Percentiles rank a stretch among this genome's conserved stretches.
Conservation (phyloP, 2,797 vertebrate genomes). For the Pteropus rufus region DNA sequence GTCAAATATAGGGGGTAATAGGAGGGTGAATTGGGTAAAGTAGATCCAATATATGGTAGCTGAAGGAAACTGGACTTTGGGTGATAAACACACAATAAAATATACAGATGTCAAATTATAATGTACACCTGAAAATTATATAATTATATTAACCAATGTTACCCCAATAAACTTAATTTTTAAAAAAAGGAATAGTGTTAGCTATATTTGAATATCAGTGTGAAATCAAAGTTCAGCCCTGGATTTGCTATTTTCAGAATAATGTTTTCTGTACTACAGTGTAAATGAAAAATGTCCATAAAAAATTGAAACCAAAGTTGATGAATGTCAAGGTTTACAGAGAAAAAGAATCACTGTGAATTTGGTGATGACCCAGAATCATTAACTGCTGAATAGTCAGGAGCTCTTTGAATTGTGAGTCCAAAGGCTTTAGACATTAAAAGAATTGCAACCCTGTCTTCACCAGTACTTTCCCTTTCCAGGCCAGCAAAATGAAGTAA, state of each 20-base stretch:
- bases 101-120: no score
- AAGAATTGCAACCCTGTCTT: not conserved
- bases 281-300: not conserved
- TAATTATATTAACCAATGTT: no score
- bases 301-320: not conserved
- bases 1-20: no score
- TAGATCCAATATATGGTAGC: no score
- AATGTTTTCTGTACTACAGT: not conserved
- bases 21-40: no score
- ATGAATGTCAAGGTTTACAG: not conserved
- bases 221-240: not conserved
- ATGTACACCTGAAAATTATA: no score
- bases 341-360: not conserved
- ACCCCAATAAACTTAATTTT: no score
- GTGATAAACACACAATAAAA: no score
- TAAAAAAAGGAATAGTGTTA: not conserved
- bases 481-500: not conserved
- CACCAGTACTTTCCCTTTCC: not conserved
- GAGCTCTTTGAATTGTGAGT: not conserved
- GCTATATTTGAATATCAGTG: conserved; percentile 2
- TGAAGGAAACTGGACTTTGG: no score
- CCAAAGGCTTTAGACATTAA: not conserved
- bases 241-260: conserved; percentile 8
- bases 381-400: not conserved
- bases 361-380: not conserved